phyloP scores from a whole-genome alignment of 2,113 vertebrate genomes.

The Cettia cetti region DNA sequence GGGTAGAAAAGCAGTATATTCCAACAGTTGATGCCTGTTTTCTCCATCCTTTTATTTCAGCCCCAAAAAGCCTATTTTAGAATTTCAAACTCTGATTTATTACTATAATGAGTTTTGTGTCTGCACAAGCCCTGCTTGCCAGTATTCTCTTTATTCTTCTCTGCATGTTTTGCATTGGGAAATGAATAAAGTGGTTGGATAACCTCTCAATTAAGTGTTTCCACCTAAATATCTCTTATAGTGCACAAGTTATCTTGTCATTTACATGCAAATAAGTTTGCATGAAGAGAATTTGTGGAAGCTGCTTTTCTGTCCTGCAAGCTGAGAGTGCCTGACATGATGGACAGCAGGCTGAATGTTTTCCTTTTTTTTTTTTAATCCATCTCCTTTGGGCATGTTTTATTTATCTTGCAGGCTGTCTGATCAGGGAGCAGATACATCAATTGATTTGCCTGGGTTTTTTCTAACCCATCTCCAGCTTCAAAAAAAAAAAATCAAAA shows the following conservation, averaged over 20 bases:
- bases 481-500: background rate
- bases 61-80: background rate
- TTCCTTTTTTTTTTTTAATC: background rate
- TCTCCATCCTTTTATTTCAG: background rate
- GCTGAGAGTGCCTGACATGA: background rate
- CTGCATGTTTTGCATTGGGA: background rate
- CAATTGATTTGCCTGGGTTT: background rate
- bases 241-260: background rate
- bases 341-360: background rate
- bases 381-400: background rate
- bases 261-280: background rate
- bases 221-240: background rate
- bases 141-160: background rate
- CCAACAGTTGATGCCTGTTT: background rate
- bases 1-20: background rate
- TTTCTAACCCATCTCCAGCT: background rate
- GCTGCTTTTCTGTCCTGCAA: background rate
- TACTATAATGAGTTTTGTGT: background rate
- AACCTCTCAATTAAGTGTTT: background rate
- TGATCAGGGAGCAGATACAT: background rate
- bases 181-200: background rate
- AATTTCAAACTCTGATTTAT: background rate
- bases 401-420: background rate
- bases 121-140: background rate
- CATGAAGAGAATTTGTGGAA: background rate